Base-by-base conservation (phyloP, 1,140 invertebrate genomes). In the Meloidogyne floridensis region DNA sequence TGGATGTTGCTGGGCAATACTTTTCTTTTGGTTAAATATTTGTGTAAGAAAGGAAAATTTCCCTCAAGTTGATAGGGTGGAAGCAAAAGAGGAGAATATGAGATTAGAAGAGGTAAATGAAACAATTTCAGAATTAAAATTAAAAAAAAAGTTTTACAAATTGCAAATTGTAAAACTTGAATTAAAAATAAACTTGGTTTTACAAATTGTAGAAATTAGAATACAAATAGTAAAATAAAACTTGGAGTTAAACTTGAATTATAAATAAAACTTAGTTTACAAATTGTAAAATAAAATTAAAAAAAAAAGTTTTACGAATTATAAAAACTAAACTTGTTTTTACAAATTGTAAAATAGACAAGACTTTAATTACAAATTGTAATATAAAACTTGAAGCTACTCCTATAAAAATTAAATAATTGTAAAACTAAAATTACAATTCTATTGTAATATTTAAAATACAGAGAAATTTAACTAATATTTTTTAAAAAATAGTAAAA, bases 21-120 rank as follows among this genome's bases (percentile, higher is more conserved):
- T 83, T 56, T 82, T 83, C 20, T 47, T 83, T 43, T 83, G 83
- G 77, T 83, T 72, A 18, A 83, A 83, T 54, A 72, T 72, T 51
- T 83, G 82, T 51, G 80, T 71, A 2, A 32, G 59, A 42, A 42
- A 32, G 3, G 59, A 72, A 7, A 51, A 0, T 59, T 18, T 5
- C 9, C 18, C 6, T 3, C 43, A 72, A 47, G 9, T 53, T 15
- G 65, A 71, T 2, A 32, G 32, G 20, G 20, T 42, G 47, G 77
- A 72, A 65, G 9, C 2, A n/a, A 11, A 15, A 20, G 56, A n/a
- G 11, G 65, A 32, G 51, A 47, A 6, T 9, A 18, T 5, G 20
- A 15, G 43, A 69, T 47, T 6, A 74, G 72, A 47, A 54, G 72
- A 74, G 72, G 72, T 54, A 20, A 15, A 15, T 59, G 4, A 2